phyloP scores from a whole-genome alignment of 1,140 invertebrate species.

The Zophobas morio region DNA sequence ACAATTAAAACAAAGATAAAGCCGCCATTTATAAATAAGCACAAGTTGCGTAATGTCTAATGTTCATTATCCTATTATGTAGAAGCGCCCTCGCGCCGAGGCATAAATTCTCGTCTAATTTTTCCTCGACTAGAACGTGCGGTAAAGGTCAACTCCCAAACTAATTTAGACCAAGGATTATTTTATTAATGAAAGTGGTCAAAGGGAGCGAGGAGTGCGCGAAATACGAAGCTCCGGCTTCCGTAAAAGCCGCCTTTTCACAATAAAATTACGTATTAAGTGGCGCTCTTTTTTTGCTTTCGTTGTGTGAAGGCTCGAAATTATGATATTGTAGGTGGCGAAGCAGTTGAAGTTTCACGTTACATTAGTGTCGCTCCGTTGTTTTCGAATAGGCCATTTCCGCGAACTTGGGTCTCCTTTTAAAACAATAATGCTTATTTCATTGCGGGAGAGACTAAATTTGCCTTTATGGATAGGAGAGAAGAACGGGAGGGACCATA shows the following conservation, averaged over 20 bases:
- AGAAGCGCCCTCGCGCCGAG: background rate
- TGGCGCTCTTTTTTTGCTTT: background rate
- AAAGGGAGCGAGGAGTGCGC: background rate
- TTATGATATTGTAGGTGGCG: slow-evolving; percentile 6
- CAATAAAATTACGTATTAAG: slow-evolving; percentile 15
- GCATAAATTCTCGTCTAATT: background rate
- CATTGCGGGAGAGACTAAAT: slow-evolving; percentile 28
- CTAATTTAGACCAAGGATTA: slow-evolving; percentile 4
- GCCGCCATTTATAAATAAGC: background rate
- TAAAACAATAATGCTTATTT: slow-evolving; percentile 43
- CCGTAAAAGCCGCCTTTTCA: slow-evolving; percentile 2
- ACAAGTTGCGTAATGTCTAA: too few species aligned
- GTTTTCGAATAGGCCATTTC: slow-evolving; percentile 35
- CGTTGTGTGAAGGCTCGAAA: background rate
- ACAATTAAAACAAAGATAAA: slow-evolving; percentile 1
- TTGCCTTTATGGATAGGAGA: slow-evolving; percentile 35
- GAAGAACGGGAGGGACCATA: slow-evolving; percentile 24
- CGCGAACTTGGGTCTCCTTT: slow-evolving; percentile 40
- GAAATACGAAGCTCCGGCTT: background rate
- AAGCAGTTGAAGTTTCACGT: slow-evolving; percentile 27
- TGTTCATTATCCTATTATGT: too few species aligned
- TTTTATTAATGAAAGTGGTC: slow-evolving; percentile 4
- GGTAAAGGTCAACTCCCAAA: background rate
- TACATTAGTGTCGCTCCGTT: slow-evolving; percentile 35
- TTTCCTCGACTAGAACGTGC: background rate